Base-by-base conservation (phyloP, 2,888 invertebrate species). In the Chalcis sispes region DNA sequence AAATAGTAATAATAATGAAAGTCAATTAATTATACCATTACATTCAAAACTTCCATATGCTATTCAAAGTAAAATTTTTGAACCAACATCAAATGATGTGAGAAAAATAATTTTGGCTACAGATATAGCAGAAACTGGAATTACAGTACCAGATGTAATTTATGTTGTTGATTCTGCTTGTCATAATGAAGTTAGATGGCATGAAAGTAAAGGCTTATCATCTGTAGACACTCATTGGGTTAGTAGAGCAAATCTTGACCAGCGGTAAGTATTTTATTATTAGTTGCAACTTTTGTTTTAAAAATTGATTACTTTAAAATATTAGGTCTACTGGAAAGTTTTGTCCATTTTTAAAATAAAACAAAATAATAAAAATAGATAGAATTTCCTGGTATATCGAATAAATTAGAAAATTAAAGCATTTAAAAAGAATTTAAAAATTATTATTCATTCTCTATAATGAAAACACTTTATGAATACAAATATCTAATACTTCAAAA, bases 51-150 rank as follows among this genome's bases (percentile, higher is more conserved):
- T 89, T 65, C 83, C 87, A 1, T 81, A 83, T 50, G 10, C 77
- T 0, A 84, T 85, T 32, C 90, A 87, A 42, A 74, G 76, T 10
- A 78, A 79, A 56, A 81, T 84, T 29, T 89, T 86, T 10, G 1
- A 74, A 0, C 84, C 80, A 10, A 89, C 91, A 0, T 88, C 91
- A 0, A 85, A 86, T 0, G 92, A 91, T 0, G 85, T 90, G 0
- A 89, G 94, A 1, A 94, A 94, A 86, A 90, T 94, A 74, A 93
- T 95, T 23, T 87, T 95, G 13, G 90, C 94, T 0, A 94, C 94
- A 0, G 94, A 94, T 82, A 92, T 94, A 52, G 91, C 94, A 0
- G 92, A 95, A 83, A 94, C 94, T 0, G 93, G 94, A 0, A 91
- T 95, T n/a, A 95, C 94, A 0, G 91, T 95, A 75, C 91, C 92